Base-by-base conservation (phyloP, 2,888 invertebrate genomes). In the Eudemis profundana region DNA sequence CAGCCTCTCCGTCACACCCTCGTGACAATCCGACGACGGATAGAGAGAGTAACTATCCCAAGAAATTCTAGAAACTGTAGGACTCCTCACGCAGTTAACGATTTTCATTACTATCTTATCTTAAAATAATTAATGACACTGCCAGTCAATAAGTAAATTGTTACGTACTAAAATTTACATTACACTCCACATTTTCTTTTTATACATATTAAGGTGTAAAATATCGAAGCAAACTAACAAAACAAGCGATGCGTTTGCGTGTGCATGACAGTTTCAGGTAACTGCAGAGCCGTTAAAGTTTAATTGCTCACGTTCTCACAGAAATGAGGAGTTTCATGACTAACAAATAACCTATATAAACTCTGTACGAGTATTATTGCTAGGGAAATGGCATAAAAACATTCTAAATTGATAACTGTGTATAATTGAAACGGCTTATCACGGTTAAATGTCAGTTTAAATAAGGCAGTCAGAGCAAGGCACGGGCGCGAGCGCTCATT, bases 401-500 rank as follows among this genome's bases (percentile, higher is more conserved):
- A 61, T 54, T 61, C 53, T 54, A 42, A 66, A 66, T 42, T 61
- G 61, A 61, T 54, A 54, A 61, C 19, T n/a, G 15, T 21, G 40
- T 65, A 51, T 65, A 65, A 65, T 65, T 65, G 46, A 60, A 60
- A 50, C 50, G 15, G 27, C 51, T 42, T 65, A 65, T 64, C 59
- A 51, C 38, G 27, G 47, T 59, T 51, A 59, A 49, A 49, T 66
- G 53, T 65, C 53, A 61, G 17, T 49, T 49, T 54, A 61, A 61
- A 66, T 56, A 61, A 53, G 61, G 49, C 54, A 61, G 42, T 65
- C 53, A 33, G 49, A 46, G 66, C 65, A 54, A 64, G 67, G 69
- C 70, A 69, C 68, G 68, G 73, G 68, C 69, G 40, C 40, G 70
- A 71, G 40, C 17, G 74, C 81, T 81, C 71, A 66, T 77, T 78